phyloP scores from a whole-genome alignment of 2,797 vertebrate genomes.

The Enteromius anoplus region DNA sequence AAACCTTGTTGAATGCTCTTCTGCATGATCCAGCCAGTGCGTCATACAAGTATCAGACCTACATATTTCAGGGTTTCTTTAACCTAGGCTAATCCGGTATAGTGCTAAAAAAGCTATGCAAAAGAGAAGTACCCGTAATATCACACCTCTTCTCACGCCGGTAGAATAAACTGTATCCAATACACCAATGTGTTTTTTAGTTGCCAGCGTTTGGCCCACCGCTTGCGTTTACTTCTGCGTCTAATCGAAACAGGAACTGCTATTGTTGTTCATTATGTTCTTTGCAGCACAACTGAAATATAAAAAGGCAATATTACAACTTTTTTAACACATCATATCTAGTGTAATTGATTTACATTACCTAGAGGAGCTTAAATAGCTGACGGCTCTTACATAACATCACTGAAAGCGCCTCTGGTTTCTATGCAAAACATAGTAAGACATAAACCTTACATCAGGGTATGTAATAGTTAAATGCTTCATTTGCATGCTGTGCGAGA shows the following conservation, averaged over 20 bases:
- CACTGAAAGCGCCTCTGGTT: neutral
- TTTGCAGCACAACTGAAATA: neutral
- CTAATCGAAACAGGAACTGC: neutral
- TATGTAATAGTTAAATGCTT: constrained; percentile 27
- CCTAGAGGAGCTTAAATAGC: neutral
- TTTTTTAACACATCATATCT: neutral
- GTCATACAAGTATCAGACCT: constrained; percentile 2
- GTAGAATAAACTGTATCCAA: neutral
- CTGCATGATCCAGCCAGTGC: neutral
- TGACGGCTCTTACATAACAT: constrained; percentile 9
- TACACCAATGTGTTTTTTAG: neutral
- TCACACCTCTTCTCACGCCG: neutral
- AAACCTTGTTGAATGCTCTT: constrained; percentile 1
- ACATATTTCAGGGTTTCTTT: constrained; percentile 12
- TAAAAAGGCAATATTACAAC: neutral
- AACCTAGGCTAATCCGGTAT: neutral
- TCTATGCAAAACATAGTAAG: constrained; percentile 21
- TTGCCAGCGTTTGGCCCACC: neutral
- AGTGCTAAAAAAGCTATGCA: neutral
- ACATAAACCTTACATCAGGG: neutral
- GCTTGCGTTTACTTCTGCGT: neutral
- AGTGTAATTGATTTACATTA: neutral
- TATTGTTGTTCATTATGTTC: neutral
- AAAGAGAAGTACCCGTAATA: neutral
- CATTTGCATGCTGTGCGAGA: constrained; percentile 9